Base-by-base conservation (phyloP, 2,888 invertebrate species). In the Napeogenes inachia region DNA sequence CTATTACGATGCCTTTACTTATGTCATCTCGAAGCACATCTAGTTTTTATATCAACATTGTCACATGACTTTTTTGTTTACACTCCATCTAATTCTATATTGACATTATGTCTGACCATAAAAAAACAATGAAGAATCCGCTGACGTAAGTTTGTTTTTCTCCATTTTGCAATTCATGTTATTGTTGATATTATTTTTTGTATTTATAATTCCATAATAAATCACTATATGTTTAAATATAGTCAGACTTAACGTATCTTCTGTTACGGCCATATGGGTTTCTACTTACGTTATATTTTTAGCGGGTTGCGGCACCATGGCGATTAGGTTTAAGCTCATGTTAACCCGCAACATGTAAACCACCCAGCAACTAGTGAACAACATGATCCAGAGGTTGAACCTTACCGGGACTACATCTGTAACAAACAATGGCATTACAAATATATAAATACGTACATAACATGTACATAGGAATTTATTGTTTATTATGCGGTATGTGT, bases 341-440 rank as follows among this genome's bases (percentile, higher is more conserved):
- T 95, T 95, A 2, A 95, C 93, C 58, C 95, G 91, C 68, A 94
- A 89, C 93, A 94, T 94, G 84, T 95, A 95, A 13, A 92, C 91
- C 69, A 94, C 92, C 85, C 95, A 93, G 71, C 94, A 94, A 67
- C 93, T 92, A 63, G 94, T 93, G 78, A 95, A 94, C 69, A 95
- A 81, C 95, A 95, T 95, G 53, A 89, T 65, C 87, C 89, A 89
- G 54, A 91, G 68, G 71, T 88, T 89, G 66, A 90, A 81, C 68
- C 91, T 81, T 56, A 76, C 85, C 4, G 91, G 89, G 30, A 91
- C 73, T 13, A 79, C 79, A 71, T 88, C 89, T 89, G 82, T 2
- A 79, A 80, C 61, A 42, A 63, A 65, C 45, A 10, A 46, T 33
- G 13, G 38, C 13, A 47, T 45, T 32, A 30, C 50, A 55, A 42